Percentiles rank a stretch among this genome's conserved stretches.
These are phyloP conservation scores for Ochropleura plecta DNA, from an alignment of 2,888 invertebrate species.

Conservation along the genomic window DNA sequence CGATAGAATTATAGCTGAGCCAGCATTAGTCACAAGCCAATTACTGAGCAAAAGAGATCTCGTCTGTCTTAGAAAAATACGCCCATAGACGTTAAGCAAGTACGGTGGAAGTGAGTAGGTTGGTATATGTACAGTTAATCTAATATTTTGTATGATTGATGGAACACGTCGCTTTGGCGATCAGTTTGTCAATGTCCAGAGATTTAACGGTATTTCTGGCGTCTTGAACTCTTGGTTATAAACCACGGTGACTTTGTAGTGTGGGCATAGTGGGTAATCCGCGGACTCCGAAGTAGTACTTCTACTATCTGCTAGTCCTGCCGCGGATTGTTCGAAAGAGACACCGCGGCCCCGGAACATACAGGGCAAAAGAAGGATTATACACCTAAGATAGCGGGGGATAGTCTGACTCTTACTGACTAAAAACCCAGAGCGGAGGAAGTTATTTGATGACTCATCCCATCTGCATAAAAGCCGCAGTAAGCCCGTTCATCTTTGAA, in stretches of 20 bases:
- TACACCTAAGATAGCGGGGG: no score
- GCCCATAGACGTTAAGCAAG: not conserved
- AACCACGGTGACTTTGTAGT: not conserved
- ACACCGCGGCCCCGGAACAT: no score
- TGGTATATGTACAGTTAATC: constrained; percentile 52
- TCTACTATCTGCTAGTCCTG: no score
- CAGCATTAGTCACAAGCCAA: not conserved
- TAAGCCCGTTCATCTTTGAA: not conserved
- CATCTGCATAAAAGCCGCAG: not conserved
- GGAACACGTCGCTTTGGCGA: constrained; percentile 29
- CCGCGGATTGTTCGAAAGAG: no score
- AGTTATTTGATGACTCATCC: no score
- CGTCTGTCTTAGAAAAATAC: constrained; percentile 8
- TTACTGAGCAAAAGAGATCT: not conserved
- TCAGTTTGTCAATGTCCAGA: constrained; percentile 54
- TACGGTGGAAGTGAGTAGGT: constrained; percentile 7
- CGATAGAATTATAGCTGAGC: no score
- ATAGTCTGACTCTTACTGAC: no score
- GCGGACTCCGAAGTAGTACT: not conserved
- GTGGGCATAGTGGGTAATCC: not conserved
- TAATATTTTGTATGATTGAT: constrained; percentile 59
- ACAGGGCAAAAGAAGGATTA: no score
- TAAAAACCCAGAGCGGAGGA: no score
- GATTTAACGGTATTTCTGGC: constrained; percentile 33
- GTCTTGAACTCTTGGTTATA: not conserved